These are phyloP conservation scores for Eleutherodactylus coqui DNA, from an alignment of 2,797 vertebrate species.

Conservation along the genomic window DNA sequence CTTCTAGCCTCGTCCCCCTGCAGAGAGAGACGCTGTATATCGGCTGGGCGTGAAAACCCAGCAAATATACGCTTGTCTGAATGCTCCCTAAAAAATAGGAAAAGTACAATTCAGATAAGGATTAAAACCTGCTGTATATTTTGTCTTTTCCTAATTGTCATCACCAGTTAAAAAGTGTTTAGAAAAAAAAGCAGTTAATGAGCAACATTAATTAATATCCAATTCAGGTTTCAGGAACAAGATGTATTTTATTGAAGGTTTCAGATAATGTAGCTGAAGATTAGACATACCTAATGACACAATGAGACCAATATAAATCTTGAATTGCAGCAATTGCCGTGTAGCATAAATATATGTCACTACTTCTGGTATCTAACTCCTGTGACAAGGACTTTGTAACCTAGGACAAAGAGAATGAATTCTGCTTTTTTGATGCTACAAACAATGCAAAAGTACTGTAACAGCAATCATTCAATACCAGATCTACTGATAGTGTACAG, in stretches of 20 bases:
- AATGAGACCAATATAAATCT: neutral
- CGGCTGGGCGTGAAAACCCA: too few relatives aligned
- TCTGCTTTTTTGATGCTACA: slow-evolving; percentile 22
- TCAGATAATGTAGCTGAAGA: neutral
- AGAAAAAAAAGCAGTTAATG: neutral
- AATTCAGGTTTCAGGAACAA: neutral
- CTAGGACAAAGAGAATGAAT: slow-evolving; percentile 26
- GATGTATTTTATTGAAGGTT: neutral
- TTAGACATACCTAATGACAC: neutral
- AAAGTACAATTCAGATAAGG: too few relatives aligned
- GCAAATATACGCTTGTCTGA: too few relatives aligned
- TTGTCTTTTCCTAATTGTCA: neutral
- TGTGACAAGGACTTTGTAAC: slow-evolving; percentile 39
- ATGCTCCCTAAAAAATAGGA: too few relatives aligned
- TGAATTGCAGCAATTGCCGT: neutral
- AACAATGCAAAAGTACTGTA: slow-evolving; percentile 12
- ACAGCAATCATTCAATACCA: slow-evolving; percentile 37
- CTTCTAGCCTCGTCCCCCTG: too few relatives aligned
- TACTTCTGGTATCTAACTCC: neutral
- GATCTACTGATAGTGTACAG: slow-evolving; percentile 32
- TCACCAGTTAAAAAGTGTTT: neutral
- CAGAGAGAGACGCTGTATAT: too few relatives aligned
- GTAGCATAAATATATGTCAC: slow-evolving; percentile 2
- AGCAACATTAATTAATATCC: neutral
- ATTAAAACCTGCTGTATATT: too few relatives aligned